Percentiles rank a stretch among this genome's conserved stretches.
Conservation (phyloP, 2,888 invertebrate species). For the Amphimallon solstitiale region DNA sequence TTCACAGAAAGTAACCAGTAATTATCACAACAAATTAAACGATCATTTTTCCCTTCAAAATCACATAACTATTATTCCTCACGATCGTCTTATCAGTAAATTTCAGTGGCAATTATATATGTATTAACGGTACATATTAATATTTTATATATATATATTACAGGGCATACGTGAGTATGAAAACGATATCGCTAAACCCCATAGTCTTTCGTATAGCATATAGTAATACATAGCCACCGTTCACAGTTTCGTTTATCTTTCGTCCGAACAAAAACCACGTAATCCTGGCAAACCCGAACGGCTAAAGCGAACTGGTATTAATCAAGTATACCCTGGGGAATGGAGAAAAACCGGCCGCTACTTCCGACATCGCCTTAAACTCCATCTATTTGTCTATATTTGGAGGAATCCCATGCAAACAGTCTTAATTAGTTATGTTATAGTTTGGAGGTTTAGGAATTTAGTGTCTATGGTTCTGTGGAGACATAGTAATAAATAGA, state of each 20-base stretch:
- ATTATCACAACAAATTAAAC: too few relatives aligned
- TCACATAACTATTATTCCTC: too few relatives aligned
- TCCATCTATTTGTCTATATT: constrained; percentile 25
- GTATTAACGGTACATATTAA: too few relatives aligned
- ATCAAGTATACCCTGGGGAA: constrained; percentile 55
- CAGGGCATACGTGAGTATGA: too few relatives aligned
- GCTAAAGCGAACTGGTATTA: constrained; percentile 55
- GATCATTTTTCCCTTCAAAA: too few relatives aligned
- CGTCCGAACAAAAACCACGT: constrained; percentile 56
- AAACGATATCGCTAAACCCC: not conserved
- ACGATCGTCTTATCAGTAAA: too few relatives aligned
- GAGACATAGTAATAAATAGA: too few relatives aligned
- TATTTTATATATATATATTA: too few relatives aligned
- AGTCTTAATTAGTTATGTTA: constrained; percentile 49
- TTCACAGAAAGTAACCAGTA: too few relatives aligned
- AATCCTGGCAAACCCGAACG: constrained; percentile 55
- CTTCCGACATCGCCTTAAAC: constrained; percentile 42
- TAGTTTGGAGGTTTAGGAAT: constrained; percentile 34
- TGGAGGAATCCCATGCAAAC: constrained; percentile 47
- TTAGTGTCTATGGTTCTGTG: not conserved
- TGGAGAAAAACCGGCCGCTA: constrained; percentile 46
- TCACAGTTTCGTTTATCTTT: constrained; percentile 55
- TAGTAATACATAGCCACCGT: not conserved
- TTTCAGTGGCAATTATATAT: too few relatives aligned
- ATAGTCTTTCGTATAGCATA: not conserved